These are phyloP conservation scores for Acanthopleura granulata DNA, from an alignment of 2,888 invertebrate species.

Conservation along the genomic window DNA sequence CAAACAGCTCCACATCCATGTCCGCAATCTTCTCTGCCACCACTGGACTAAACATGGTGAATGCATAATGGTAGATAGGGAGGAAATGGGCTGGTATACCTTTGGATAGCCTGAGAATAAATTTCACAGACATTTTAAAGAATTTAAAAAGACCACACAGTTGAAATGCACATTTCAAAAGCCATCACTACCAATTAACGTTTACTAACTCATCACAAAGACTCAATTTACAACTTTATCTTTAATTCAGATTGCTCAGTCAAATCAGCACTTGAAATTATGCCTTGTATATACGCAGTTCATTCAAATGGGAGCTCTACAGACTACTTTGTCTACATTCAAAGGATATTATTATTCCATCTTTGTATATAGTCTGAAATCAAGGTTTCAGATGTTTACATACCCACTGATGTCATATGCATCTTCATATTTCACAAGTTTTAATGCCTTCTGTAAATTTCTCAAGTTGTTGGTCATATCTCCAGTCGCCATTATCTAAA, in stretches of 20 bases:
- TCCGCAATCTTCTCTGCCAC: conserved; percentile 53
- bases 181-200: too few species aligned
- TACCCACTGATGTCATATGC: neutral
- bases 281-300: too few species aligned
- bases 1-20: conserved; percentile 56
- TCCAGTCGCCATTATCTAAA: neutral
- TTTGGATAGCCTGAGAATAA: conserved; percentile 48
- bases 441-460: neutral
- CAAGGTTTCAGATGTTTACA: neutral
- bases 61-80: conserved; percentile 62
- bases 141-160: too few species aligned
- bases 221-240: too few species aligned
- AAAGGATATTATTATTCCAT: too few species aligned
- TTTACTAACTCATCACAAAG: too few species aligned
- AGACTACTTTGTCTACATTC: too few species aligned
- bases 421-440: neutral
- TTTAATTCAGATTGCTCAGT: too few species aligned
- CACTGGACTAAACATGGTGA: conserved; percentile 55
- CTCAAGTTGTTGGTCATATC: neutral
- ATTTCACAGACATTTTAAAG: neutral
- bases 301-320: too few species aligned
- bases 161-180: too few species aligned
- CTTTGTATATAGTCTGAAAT: neutral
- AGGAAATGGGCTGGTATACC: conserved; percentile 55
- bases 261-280: too few species aligned